Conservation (phyloP, 2,797 vertebrate species). For the Bovichtus diacanthus region DNA sequence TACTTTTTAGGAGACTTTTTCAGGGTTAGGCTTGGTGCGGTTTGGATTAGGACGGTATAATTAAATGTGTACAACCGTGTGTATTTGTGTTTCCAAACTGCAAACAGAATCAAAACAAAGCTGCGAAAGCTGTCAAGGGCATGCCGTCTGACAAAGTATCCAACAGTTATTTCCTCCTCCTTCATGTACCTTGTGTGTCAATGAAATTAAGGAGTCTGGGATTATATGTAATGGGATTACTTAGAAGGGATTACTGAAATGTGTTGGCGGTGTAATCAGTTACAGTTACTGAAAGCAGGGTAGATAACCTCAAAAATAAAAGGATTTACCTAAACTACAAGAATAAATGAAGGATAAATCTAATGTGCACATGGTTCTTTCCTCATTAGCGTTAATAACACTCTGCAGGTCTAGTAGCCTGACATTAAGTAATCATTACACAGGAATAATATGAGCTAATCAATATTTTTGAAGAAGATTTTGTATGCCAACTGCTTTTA, state of each 20-base stretch:
- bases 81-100: neutral
- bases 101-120: slow-evolving; percentile 23
- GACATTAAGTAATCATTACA: neutral
- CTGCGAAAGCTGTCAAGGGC: slow-evolving; percentile 21
- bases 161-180: slow-evolving; percentile 51
- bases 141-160: slow-evolving; percentile 25
- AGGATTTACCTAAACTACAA: neutral
- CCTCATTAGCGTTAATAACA: neutral
- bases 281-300: slow-evolving; percentile 31
- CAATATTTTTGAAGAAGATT: slow-evolving; percentile 2
- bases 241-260: too few species aligned
- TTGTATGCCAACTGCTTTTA: neutral
- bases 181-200: slow-evolving; percentile 47
- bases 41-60: neutral
- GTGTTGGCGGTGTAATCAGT: slow-evolving; percentile 47
- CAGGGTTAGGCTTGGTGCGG: neutral
- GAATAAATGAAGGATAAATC: neutral
- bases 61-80: neutral
- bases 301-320: neutral
- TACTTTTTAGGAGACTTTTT: slow-evolving; percentile 13
- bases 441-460: neutral
- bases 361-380: neutral
- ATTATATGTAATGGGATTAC: slow-evolving; percentile 64
- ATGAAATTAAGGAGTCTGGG: slow-evolving; percentile 60
- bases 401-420: neutral